A percentile compares a stretch with the other conserved stretches of the same genome.
Conservation (phyloP, 2,797 vertebrate genomes). For the Silurus lanzhouensis region DNA sequence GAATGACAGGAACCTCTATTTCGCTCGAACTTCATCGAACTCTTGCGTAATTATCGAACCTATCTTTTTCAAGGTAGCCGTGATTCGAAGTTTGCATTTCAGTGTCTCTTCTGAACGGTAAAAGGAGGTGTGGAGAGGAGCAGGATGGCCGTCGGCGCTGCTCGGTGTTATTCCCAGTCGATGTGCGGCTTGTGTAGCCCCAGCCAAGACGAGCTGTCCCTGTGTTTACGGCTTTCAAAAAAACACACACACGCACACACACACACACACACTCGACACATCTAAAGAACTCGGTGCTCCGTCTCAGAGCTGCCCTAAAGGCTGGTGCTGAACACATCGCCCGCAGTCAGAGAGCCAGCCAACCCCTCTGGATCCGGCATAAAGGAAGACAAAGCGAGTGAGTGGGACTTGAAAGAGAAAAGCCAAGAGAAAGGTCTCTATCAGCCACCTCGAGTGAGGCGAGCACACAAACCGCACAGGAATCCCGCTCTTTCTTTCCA, state of each 20-base stretch:
- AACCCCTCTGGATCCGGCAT: slow-evolving; percentile 76
- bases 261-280: slow-evolving; percentile 14
- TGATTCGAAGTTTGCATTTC: slow-evolving; percentile 36
- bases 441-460: slow-evolving; percentile 67
- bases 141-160: slow-evolving; percentile 37
- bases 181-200: slow-evolving; percentile 24
- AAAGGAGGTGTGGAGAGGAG: neutral
- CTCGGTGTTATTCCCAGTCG: slow-evolving; percentile 32
- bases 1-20: neutral
- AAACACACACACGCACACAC: neutral
- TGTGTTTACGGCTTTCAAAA: slow-evolving; percentile 27
- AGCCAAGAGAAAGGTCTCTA: slow-evolving; percentile 73
- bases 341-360: slow-evolving; percentile 39
- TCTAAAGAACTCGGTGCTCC: slow-evolving; percentile 46
- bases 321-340: slow-evolving; percentile 48
- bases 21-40: neutral
- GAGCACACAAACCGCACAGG: slow-evolving; percentile 55
- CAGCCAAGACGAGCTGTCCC: slow-evolving; percentile 36
- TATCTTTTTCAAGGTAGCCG: neutral
- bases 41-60: neutral
- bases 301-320: slow-evolving; percentile 39
- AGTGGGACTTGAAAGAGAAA: slow-evolving; percentile 80
- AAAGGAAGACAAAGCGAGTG: slow-evolving; percentile 72
- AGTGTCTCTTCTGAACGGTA: slow-evolving; percentile 1
- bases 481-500: slow-evolving; percentile 43